Evolutionary conservation across 1,140 invertebrate genomes (phyloP), one percentile per base, ranked within the genome.

Genomic region (Atta cephalotes): DNA sequence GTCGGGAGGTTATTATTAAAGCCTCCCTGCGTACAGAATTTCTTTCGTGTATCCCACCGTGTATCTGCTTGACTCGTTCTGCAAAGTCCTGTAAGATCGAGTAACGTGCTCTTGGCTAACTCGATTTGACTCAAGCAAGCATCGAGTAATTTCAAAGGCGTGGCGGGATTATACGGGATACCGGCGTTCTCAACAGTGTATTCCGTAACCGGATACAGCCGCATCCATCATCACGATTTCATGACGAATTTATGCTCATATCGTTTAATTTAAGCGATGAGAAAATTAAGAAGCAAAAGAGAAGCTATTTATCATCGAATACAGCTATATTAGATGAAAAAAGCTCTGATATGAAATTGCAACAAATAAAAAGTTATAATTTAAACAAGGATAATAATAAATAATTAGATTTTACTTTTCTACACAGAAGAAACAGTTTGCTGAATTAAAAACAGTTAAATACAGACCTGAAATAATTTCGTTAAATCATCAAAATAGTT

Each of bases 141-240:
- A 71, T 14, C 28, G 72, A 76, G 62, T 35, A 77, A 85, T 85
- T 79, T 78, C 58, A 78, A 79, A 79, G 82, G 60, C 72, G 58
- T 60, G 82, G 60, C 72, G 82, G 39, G 39, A 85, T 85, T 85
- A 85, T 39, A 65, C 58, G 81, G 71, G 63, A 85, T 79, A 35
- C 70, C 56, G 25, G 21, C 45, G 35, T 74, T 74, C 79, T 82
- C 79, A 74, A 21, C 53, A 16, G 10, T 71, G 28, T 72, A 81
- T 6, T 45, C 68, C 35, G 35, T 49, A 39, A 10, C 53, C 35
- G 35, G 70, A 72, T 28, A 28, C 35, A 28, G 21, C 28, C 21
- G 35, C 12, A 14, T 79, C 45, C 28, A n/a, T 70, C 63, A 35
- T 35, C 63, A 16, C 49, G 78, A 25, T 68, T 25, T 70, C n/a